phyloP scores from a whole-genome alignment of 2,888 invertebrate species.

The Cataglyphis cursor region DNA sequence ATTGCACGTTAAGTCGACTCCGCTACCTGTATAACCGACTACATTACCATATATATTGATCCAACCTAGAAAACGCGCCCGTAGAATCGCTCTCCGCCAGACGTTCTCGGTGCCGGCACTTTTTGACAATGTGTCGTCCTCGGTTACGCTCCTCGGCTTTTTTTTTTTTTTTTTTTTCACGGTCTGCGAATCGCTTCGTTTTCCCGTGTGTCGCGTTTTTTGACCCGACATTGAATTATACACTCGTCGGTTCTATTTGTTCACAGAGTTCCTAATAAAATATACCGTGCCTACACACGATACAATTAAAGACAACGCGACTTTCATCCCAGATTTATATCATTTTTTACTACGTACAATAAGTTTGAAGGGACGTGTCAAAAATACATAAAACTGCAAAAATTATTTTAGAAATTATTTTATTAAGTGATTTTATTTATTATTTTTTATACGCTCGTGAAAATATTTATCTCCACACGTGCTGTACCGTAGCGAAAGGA shows the following conservation, averaged over 20 bases:
- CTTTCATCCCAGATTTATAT: background rate
- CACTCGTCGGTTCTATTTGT: background rate
- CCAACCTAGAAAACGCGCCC: conserved; percentile 43
- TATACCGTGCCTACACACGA: background rate
- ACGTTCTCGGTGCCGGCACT: background rate
- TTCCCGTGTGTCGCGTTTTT: background rate
- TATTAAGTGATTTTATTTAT: background rate
- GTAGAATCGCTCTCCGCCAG: conserved; percentile 26
- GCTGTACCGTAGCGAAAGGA: background rate
- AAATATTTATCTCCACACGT: background rate
- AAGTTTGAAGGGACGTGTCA: background rate
- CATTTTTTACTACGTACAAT: background rate
- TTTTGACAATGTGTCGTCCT: conserved; percentile 24
- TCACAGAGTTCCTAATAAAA: background rate
- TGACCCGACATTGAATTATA: background rate
- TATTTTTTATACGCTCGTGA: background rate
- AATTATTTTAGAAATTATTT: background rate
- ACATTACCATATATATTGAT: conserved; percentile 61
- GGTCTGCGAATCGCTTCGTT: conserved; percentile 21
- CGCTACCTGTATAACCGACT: conserved; percentile 30
- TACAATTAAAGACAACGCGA: background rate
- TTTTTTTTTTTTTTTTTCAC: conserved; percentile 31
- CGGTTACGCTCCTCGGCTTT: conserved; percentile 27
- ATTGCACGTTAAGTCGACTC: conserved; percentile 40
- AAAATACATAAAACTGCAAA: background rate